Evolutionary conservation across 2,888 invertebrate genomes (phyloP), one percentile per base, ranked within the genome.

Genomic region (Pollenia angustigena): DNA sequence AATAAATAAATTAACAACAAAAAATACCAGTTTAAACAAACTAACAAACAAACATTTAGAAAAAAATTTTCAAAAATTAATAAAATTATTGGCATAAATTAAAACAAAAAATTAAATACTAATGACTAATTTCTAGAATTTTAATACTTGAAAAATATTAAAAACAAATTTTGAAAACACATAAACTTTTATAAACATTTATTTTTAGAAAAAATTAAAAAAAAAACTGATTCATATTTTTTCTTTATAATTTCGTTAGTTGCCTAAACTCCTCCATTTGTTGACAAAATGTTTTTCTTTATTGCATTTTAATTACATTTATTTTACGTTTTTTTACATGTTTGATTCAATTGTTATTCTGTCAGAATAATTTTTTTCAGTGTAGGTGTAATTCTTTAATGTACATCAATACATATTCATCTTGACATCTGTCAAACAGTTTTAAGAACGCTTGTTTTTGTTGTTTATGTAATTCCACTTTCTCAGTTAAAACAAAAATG

Each of bases 321-420:
- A 16, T 44, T 56, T 42, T 56, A 9, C 0, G 14, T 11, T 32
- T 60, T 60, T 48, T 74, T 60, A 16, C 46, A 46, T 14, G 46
- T 46, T 58, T 72, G 9, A 56, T 14, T 11, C 9, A 32, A 23
- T 16, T 18, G 8, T 58, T 18, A 18, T 48, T 46, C 9, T 48
- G 1, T 14, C 0, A 60, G 1, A 54, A 40, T 32, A 69, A 8
- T 72, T 60, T 50, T 79, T 79, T 69, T 18, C 32, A 60, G 58
- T 79, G 79, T 69, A 60, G 79, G 58, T 14, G 79, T 69, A 58
- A 9, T 40, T 68, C 1, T 16, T 46, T 52, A 10, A 4, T 10
- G 56, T 60, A 54, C 76, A 56, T 66, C 44, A 44, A 64, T 6
- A 32, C 32, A 32, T 75, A 62, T 62, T 75, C 60, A 74, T 52